Evolutionary conservation across 2,888 invertebrate species (phyloP).

Genomic region (Dysmachus trigonus): DNA sequence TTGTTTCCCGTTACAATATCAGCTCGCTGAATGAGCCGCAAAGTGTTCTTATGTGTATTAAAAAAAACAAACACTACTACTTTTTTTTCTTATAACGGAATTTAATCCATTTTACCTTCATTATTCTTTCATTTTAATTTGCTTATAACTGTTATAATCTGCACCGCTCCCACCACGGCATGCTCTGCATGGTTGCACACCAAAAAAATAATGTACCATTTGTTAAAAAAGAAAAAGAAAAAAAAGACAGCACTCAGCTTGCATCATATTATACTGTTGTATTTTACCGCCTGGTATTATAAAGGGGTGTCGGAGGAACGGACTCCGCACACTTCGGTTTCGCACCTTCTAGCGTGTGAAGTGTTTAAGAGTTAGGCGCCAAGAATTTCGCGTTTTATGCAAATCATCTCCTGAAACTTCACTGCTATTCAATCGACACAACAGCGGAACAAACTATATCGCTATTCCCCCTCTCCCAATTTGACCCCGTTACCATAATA

Average conservation of each 20-base stretch:
- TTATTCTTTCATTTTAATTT: not conserved
- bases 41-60: not conserved
- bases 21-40: not conserved
- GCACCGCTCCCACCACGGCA: not conserved
- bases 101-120: not conserved
- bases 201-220: not conserved
- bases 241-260: not conserved
- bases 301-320: not conserved
- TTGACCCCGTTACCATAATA: not conserved
- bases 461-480: not conserved
- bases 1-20: not conserved
- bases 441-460: not conserved
- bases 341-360: not conserved
- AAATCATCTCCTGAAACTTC: not conserved
- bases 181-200: not conserved
- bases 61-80: not conserved
- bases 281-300: not conserved
- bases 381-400: not conserved
- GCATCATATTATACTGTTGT: not conserved
- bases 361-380: not conserved
- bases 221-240: not conserved
- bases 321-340: not conserved
- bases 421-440: not conserved
- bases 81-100: not conserved
- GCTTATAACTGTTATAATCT: conserved; percentile 4